Evolutionary conservation across 1,140 invertebrate species (phyloP), one percentile per base, ranked within the genome.

Genomic region (Euura saliciscinereae): DNA sequence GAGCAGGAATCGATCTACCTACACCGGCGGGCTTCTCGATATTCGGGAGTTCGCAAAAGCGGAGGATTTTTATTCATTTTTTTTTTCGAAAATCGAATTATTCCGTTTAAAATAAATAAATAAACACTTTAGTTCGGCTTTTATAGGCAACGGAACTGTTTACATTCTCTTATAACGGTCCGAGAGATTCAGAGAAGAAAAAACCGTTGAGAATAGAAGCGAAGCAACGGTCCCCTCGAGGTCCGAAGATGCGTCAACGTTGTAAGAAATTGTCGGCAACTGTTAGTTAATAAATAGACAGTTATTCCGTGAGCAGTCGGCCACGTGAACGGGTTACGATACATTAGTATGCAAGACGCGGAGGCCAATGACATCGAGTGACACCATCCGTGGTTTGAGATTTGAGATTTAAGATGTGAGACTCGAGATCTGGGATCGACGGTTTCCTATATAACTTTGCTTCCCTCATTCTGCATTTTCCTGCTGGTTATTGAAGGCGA

Each of bases 351-450:
- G 75, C 78, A 74, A 76, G 75, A 46, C 71, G 69, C 74, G 74
- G 75, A 79, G 80, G 78, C 80, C 80, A 82, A 81, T 80, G 80
- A 82, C 80, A 82, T 79, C 78, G 74, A 80, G 73, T 82, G 80
- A 80, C 80, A 82, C 78, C 76, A 73, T 75, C 66, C 13, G 13
- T 70, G 75, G 13, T 59, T 59, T n/a, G 13, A 59, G 51, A 59
- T 59, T n/a, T 6, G 3, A 59, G 51, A 59, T 59, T 59, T 28
- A 28, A 28, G 28, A 28, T 28, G 28, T 28, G 28, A 28, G 28
- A 28, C 28, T 28, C 28, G 28, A 28, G 28, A 28, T 28, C 28
- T 28, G 28, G 28, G 28, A 28, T 28, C 28, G 28, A 28, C 28
- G 28, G 28, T 28, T 28, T 28, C 28, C 28, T 28, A 28, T n/a